Base-by-base conservation (phyloP, 2,113 vertebrate genomes). In the Promerops cafer region DNA sequence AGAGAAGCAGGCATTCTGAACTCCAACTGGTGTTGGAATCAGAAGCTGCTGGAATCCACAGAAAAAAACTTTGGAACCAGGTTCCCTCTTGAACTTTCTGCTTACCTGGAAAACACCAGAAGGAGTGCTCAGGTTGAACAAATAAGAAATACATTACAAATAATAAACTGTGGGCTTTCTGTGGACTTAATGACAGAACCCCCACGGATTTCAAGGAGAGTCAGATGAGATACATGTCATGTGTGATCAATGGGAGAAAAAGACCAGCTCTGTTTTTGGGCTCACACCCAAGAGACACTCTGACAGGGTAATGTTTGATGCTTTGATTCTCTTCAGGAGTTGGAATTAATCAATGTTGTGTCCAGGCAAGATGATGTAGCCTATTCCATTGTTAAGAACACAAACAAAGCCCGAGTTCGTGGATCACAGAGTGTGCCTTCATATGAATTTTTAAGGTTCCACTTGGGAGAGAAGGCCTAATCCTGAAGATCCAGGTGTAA, bases 81-180 rank as follows among this genome's bases (percentile, higher is more conserved):
- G 39, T 49, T 92, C 71, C 68, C 54, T 50, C 64, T 50, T 92
- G 86, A 95, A 90, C 88, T 92, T 89, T 74, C 49, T 96, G 72
- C 61, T 80, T 91, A 45, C 40, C 63, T 9, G 2, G 65, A 84
- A 94, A 93, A 75, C 44, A 63, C 40, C 47, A 84, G 90, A 91
- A 87, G 22, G 76, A 68, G 52, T 31, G 80, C 69, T 71, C 0
- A 9, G 65, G 88, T 90, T 94, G 91, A 85, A 72, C 60, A 95
- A 97, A 93, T 90, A 96, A 87, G 83, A 96, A 96, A 89, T 45
- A 52, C 50, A 61, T 65, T 74, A 89, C 65, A 68, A 87, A 94
- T 92, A 96, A 94, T 78, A 90, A 94, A 94, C 80, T 23, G 5
- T 59, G 77, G 71, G 59, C 79, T 78, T 79, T 59, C 37, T 94